phyloP scores from a whole-genome alignment of 2,113 vertebrate species.

The Empidonax alnorum region DNA sequence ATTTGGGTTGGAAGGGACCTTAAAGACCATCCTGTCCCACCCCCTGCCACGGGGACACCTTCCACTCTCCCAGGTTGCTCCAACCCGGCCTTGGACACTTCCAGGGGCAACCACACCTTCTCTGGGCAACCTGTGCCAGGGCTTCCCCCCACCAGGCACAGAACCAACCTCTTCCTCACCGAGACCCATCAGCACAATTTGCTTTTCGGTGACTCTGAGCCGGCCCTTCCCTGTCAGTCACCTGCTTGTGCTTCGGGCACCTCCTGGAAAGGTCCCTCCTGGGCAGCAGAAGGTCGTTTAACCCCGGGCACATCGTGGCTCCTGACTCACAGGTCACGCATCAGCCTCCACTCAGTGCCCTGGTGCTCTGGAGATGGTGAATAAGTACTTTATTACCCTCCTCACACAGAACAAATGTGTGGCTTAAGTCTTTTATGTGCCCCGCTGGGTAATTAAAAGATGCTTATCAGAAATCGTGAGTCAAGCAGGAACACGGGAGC shows the following conservation, averaged over 20 bases:
- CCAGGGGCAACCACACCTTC: no score
- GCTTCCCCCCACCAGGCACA: neutral
- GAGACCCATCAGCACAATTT: neutral
- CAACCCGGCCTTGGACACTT: neutral
- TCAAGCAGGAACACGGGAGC: conserved; percentile 36
- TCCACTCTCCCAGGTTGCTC: neutral
- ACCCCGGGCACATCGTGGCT: neutral
- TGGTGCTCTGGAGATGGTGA: neutral
- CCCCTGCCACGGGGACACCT: neutral
- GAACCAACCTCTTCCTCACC: neutral
- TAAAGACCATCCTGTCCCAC: no score
- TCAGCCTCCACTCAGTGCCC: neutral
- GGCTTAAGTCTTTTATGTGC: neutral
- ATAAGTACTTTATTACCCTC: neutral
- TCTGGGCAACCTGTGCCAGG: no score
- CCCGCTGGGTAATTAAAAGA: conserved; percentile 27
- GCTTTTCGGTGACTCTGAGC: neutral
- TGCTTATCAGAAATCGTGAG: conserved; percentile 48
- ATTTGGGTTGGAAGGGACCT: neutral
- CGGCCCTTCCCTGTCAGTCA: conserved; percentile 3
- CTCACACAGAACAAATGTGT: neutral
- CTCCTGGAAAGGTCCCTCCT: neutral
- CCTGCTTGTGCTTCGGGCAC: neutral
- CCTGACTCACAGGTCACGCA: conserved; percentile 20
- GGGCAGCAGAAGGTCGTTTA: neutral